Conservation (phyloP, 2,888 invertebrate genomes). For the Lamproptera curius region DNA sequence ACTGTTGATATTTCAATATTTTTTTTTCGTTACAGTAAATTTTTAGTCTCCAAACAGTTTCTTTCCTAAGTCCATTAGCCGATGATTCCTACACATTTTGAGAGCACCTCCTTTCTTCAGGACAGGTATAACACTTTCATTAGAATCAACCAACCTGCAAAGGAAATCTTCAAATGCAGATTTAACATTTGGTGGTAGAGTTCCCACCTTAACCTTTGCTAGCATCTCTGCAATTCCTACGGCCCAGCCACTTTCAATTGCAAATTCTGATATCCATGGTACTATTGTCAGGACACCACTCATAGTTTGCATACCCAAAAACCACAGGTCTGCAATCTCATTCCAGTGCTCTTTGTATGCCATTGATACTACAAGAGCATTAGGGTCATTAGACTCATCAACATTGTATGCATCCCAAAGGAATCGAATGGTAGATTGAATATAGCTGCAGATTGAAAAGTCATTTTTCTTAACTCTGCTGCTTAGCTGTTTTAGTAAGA, state of each 20-base stretch:
- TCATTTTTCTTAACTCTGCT: conserved; percentile 92
- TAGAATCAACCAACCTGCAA: conserved; percentile 89
- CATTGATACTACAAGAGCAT: conserved; percentile 89
- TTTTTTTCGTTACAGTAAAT: neutral
- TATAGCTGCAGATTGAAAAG: conserved; percentile 92
- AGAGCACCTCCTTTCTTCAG: conserved; percentile 90
- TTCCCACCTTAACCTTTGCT: conserved; percentile 89
- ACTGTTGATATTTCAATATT: too few species aligned
- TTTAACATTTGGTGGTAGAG: conserved; percentile 89
- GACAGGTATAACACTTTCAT: conserved; percentile 84
- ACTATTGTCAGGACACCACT: conserved; percentile 87
- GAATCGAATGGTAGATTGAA: conserved; percentile 92
- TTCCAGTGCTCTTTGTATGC: conserved; percentile 93
- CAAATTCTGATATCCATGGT: conserved; percentile 94
- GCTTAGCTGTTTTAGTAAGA: conserved; percentile 90
- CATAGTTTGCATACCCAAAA: conserved; percentile 95
- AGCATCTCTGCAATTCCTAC: conserved; percentile 91
- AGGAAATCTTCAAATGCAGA: conserved; percentile 94
- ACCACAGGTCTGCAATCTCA: conserved; percentile 95
- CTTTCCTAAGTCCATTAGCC: conserved; percentile 93
- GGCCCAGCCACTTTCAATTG: conserved; percentile 96
- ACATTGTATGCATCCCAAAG: conserved; percentile 95
- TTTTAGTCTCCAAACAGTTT: conserved; percentile 90
- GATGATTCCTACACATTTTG: conserved; percentile 90
- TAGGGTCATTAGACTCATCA: conserved; percentile 91